Conservation (phyloP, 1,140 invertebrate genomes). For the Lamellibrachia luymesi region DNA sequence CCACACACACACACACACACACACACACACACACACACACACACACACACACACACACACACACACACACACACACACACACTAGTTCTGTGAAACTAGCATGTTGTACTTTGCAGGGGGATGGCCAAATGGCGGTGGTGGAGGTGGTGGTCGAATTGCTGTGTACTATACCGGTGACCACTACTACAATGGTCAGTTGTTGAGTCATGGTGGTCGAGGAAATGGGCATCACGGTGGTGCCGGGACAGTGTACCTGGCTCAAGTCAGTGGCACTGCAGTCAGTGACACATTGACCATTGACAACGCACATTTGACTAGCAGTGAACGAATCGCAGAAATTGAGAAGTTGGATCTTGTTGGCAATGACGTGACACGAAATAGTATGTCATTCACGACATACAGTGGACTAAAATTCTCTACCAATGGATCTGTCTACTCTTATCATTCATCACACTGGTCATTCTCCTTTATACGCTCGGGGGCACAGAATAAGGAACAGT, state of each 20-base stretch:
- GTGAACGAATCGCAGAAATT: slow-evolving; percentile 34
- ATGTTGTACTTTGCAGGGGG: slow-evolving; percentile 20
- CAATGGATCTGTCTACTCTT: not conserved
- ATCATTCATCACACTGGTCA: not conserved
- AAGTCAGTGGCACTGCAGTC: slow-evolving; percentile 21
- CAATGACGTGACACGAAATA: not conserved
- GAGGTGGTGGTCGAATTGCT: slow-evolving; percentile 44
- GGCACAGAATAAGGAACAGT: not conserved
- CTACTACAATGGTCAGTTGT: slow-evolving; percentile 38
- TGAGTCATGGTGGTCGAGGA: slow-evolving; percentile 40
- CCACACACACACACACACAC: too few species aligned
- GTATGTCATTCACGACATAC: not conserved
- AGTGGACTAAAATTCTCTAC: not conserved
- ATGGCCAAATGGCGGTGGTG: slow-evolving; percentile 37
- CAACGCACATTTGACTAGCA: slow-evolving; percentile 30
- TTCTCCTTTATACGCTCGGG: not conserved
- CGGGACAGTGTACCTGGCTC: slow-evolving; percentile 39
- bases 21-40: too few species aligned
- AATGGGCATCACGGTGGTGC: slow-evolving; percentile 36
- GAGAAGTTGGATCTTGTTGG: slow-evolving; percentile 31
- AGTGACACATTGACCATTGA: slow-evolving; percentile 35
- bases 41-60: too few species aligned
- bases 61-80: too few species aligned
- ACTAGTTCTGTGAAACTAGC: not conserved
- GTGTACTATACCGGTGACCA: slow-evolving; percentile 38